phyloP scores from a whole-genome alignment of 2,113 vertebrate species.

The Rhagologus leucostigma region DNA sequence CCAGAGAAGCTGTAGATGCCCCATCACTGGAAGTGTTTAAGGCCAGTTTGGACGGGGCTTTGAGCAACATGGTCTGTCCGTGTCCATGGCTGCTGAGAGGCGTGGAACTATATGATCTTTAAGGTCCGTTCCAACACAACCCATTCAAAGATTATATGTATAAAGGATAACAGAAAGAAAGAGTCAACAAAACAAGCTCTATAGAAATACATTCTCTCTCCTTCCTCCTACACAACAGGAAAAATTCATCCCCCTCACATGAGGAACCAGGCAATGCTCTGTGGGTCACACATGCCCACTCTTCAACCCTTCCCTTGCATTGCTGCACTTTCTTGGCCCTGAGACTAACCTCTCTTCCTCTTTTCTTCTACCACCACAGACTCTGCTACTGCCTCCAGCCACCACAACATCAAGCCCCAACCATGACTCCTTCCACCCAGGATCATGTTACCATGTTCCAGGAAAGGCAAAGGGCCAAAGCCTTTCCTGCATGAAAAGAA shows the following conservation, averaged over 20 bases:
- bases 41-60: not conserved
- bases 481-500: not conserved
- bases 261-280: not conserved
- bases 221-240: not conserved
- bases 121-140: not conserved
- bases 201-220: not conserved
- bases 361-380: not conserved
- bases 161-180: not conserved
- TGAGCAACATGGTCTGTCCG: not conserved
- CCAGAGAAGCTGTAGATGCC: not conserved
- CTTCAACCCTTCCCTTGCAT: not conserved
- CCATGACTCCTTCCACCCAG: not conserved
- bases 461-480: not conserved
- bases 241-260: not conserved
- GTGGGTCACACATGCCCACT: not conserved
- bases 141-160: not conserved
- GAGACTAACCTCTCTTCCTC: not conserved
- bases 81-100: not conserved
- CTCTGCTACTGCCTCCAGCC: not conserved
- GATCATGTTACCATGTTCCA: rapidly evolving
- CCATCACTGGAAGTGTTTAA: not conserved
- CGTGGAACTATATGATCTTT: not conserved
- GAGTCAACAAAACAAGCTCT: not conserved
- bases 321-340: not conserved
- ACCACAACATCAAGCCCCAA: not conserved